Percentiles rank a stretch among this genome's conserved stretches.
These are phyloP conservation scores for Patella caerulea DNA, from an alignment of 2,888 invertebrate species.

Conservation along the genomic window DNA sequence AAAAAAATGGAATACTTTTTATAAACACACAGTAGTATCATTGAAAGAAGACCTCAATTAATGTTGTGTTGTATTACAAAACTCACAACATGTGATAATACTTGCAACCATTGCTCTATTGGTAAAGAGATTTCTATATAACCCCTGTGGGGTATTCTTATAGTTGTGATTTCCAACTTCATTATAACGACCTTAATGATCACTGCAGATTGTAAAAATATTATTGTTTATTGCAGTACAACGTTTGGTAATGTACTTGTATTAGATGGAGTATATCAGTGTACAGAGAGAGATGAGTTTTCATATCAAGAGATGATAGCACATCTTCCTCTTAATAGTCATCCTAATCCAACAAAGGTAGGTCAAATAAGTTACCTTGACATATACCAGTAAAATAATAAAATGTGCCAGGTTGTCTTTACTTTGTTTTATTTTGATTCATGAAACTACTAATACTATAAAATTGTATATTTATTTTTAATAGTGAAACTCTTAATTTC, in stretches of 20 bases:
- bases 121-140: too few species aligned
- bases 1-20: too few species aligned
- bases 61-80: too few species aligned
- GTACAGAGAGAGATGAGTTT: conserved; percentile 95
- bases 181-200: too few species aligned
- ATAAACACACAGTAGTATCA: too few species aligned
- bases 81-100: too few species aligned
- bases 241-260: conserved; percentile 87
- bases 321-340: conserved; percentile 91
- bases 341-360: conserved; percentile 89
- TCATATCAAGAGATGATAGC: conserved; percentile 99
- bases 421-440: not conserved
- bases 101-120: too few species aligned
- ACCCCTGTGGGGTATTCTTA: too few species aligned
- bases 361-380: not conserved
- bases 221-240: conserved; percentile 47
- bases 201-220: too few species aligned
- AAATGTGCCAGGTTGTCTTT: not conserved
- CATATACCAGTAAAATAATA: not conserved
- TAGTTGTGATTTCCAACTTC: too few species aligned
- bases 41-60: too few species aligned
- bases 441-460: not conserved
- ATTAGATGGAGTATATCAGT: conserved; percentile 96
- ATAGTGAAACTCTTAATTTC: too few species aligned
- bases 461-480: not conserved